These are phyloP conservation scores for Deroptyus accipitrinus DNA, from an alignment of 2,113 vertebrate species.

Conservation along the genomic window DNA sequence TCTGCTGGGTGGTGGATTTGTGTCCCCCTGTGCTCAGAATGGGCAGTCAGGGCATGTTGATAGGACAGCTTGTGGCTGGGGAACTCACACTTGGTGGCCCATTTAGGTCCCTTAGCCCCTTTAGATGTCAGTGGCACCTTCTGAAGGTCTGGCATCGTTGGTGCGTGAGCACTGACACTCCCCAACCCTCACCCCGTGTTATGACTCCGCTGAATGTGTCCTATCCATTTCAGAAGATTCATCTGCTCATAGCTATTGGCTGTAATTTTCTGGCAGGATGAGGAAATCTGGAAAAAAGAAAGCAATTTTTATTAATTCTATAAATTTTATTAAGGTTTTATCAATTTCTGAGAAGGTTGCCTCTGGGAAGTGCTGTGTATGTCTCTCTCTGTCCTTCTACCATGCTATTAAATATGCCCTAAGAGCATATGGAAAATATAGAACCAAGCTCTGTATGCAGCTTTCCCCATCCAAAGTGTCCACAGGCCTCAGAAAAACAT, in stretches of 20 bases:
- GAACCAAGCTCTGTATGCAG: not conserved
- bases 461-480: not conserved
- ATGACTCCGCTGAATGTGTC: not conserved
- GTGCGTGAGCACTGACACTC: not conserved
- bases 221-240: not conserved
- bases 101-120: not conserved
- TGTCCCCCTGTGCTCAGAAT: not conserved
- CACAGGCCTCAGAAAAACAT: not conserved
- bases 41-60: not conserved
- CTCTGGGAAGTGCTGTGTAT: not conserved
- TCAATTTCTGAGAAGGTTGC: not conserved
- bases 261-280: not conserved
- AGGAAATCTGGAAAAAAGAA: not conserved
- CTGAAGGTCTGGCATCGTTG: not conserved
- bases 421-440: not conserved
- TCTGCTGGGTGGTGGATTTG: not conserved
- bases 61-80: not conserved
- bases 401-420: not conserved
- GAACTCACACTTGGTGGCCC: not conserved
- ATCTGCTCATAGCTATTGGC: not conserved
- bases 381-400: not conserved
- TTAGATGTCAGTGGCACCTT: not conserved
- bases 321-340: not conserved
- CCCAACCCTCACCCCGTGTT: not conserved
- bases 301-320: not conserved